phyloP scores from a whole-genome alignment of 2,113 vertebrate species.

The Saccopteryx leptura region DNA sequence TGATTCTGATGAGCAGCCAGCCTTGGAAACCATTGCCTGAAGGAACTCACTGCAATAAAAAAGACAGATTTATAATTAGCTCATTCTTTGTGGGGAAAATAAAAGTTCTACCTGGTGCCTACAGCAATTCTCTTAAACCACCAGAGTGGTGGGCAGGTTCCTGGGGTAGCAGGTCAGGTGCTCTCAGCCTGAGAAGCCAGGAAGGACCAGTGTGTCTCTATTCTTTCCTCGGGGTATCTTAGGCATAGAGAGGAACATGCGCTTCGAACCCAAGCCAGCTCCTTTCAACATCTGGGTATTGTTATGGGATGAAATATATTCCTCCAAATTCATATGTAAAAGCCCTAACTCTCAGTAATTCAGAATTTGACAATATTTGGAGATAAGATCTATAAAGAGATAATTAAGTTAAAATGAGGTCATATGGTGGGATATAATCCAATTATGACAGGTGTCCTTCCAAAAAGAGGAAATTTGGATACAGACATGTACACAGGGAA shows the following conservation, averaged over 20 bases:
- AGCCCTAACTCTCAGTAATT: not conserved
- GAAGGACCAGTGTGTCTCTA: not conserved
- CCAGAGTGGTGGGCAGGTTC: not conserved
- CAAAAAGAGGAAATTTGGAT: not conserved
- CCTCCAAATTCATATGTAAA: not conserved
- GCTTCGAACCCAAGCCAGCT: not conserved
- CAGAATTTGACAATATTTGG: not conserved
- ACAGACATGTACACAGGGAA: not conserved
- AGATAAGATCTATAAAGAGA: not conserved
- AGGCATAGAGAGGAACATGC: not conserved
- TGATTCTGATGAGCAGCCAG: slow-evolving; percentile 40
- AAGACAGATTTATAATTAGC: slow-evolving; percentile 59
- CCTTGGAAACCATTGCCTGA: slow-evolving; percentile 35
- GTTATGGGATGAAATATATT: not conserved
- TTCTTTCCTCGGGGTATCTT: not conserved
- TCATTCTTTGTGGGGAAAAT: not conserved
- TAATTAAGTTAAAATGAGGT: not conserved
- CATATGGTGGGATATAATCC: not conserved
- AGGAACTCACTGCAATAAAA: slow-evolving; percentile 45
- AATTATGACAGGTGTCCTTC: not conserved
- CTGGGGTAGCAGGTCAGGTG: not conserved
- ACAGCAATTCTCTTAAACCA: slow-evolving; percentile 52
- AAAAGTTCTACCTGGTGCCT: not conserved
- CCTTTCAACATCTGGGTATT: not conserved
- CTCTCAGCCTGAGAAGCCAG: not conserved